phyloP scores from a whole-genome alignment of 2,797 vertebrate genomes.

The Acipenser oxyrinchus region DNA sequence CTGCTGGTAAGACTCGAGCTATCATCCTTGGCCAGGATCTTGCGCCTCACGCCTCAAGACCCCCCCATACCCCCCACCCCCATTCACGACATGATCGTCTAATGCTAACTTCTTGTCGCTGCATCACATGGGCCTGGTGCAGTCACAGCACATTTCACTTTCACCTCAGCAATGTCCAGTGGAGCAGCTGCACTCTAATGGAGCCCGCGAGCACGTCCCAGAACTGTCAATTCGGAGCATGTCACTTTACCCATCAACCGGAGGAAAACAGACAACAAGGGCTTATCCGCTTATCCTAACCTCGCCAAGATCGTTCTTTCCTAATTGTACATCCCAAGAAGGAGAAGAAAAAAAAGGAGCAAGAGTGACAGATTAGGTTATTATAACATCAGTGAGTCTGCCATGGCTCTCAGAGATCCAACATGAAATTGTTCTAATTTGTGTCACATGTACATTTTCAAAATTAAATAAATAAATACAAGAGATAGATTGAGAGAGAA shows the following conservation, averaged over 20 bases:
- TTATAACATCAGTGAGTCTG: slow-evolving; percentile 31
- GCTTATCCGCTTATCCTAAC: neutral
- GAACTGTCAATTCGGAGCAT: slow-evolving; percentile 49
- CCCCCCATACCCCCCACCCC: no score
- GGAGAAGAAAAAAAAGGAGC: slow-evolving; percentile 25
- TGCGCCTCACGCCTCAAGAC: no score
- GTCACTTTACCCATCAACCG: slow-evolving; percentile 40
- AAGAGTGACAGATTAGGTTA: slow-evolving; percentile 46
- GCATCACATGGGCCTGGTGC: neutral
- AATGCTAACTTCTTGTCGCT: neutral
- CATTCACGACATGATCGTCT: neutral
- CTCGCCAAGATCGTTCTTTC: neutral
- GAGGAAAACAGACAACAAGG: slow-evolving; percentile 20
- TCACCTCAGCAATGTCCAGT: slow-evolving; percentile 27
- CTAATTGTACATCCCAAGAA: neutral
- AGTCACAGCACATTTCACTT: slow-evolving; percentile 19
- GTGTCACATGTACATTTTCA: slow-evolving; percentile 31
- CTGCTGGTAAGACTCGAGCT: no score
- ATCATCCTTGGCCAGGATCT: no score
- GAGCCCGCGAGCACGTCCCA: slow-evolving; percentile 35
- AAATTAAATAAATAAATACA: slow-evolving; percentile 28
- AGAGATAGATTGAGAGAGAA: slow-evolving; percentile 6
- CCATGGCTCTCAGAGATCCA: slow-evolving; percentile 46
- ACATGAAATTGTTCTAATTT: slow-evolving; percentile 59
- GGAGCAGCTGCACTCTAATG: slow-evolving; percentile 56